Evolutionary conservation across 1,140 invertebrate species (phyloP), one percentile per base, ranked within the genome.

Genomic region (Nebria ingens): DNA sequence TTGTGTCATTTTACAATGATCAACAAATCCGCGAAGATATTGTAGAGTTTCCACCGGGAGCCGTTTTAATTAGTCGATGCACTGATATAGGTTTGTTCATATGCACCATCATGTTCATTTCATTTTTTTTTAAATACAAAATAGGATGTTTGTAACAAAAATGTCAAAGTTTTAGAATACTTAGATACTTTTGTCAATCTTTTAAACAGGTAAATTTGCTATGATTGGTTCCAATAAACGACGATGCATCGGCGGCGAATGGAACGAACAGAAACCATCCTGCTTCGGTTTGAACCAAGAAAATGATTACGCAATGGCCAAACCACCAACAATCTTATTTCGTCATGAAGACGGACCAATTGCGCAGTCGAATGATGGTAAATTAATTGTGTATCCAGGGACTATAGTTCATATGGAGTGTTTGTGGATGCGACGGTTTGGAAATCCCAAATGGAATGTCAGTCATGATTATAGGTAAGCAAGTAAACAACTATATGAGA

Each of bases 371-470:
- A 91, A 89, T 61, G 86, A 91, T 60, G 89, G 89, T 1, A 85
- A 86, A 56, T 71, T 92, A 15, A 81, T 93, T 38, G 86, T 92
- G 0, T 91, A 89, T 69, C 89, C 89, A 1, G 87, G 87, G 1
- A 87, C 87, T 0, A 85, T 87, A 2, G 69, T 92, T 19, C 87
- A 91, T 65, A 86, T 92, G 82, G 89, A 91, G 68, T 92, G 89
- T 62, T 71, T 91, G 2, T 92, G 87, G 86, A 87, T 89, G 68
- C 74, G 87, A 55, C 77, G 87, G 53, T 89, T 89, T 61, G 89
- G 88, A 0, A 85, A 84, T 60, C 89, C 89, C 0, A 86, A 86
- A 66, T 91, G 89, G 89, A 84, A 82, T 59, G 80, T 87, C 56
- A 86, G 80, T 50, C 85, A 86, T 62, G 73, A 78, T 58, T 79